phyloP scores from a whole-genome alignment of 2,797 vertebrate species.

The Sebastes alutus region DNA sequence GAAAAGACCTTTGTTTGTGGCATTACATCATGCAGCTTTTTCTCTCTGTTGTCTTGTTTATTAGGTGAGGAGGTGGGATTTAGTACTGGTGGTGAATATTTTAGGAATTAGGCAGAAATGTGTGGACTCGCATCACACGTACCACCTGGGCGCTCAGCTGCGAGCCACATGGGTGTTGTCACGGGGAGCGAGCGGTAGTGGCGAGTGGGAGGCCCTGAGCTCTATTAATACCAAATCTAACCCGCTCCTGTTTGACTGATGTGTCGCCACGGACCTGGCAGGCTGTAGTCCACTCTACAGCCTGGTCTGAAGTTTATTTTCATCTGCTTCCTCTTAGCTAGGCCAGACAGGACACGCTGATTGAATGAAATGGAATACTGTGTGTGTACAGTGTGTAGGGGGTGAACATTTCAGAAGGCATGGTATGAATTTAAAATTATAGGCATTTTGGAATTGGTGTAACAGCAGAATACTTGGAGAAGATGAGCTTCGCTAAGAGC shows the following conservation, averaged over 20 bases:
- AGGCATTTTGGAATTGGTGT: background rate
- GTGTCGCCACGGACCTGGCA: conserved; percentile 33
- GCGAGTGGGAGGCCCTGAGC: conserved; percentile 15
- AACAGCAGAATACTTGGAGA: background rate
- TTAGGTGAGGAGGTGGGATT: conserved; percentile 8
- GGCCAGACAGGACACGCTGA: background rate
- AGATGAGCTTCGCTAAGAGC: background rate
- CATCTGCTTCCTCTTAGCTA: conserved; percentile 24
- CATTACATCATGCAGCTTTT: background rate
- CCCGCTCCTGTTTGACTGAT: conserved; percentile 46
- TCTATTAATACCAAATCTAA: conserved; percentile 67
- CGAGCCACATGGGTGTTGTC: conserved; percentile 63
- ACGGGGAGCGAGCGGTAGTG: conserved; percentile 5
- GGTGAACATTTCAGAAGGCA: background rate
- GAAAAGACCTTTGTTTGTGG: background rate
- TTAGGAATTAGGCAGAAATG: conserved; percentile 51
- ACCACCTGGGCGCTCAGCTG: conserved; percentile 69
- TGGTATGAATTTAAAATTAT: background rate
- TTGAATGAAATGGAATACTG: background rate
- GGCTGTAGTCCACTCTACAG: background rate
- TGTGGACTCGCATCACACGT: conserved; percentile 9
- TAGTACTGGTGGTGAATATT: conserved; percentile 36
- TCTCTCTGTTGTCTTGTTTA: background rate
- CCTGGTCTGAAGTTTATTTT: conserved; percentile 14
- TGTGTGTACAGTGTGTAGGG: background rate